These are phyloP conservation scores for Apoderus coryli DNA, from an alignment of 2,888 invertebrate species.

Conservation along the genomic window DNA sequence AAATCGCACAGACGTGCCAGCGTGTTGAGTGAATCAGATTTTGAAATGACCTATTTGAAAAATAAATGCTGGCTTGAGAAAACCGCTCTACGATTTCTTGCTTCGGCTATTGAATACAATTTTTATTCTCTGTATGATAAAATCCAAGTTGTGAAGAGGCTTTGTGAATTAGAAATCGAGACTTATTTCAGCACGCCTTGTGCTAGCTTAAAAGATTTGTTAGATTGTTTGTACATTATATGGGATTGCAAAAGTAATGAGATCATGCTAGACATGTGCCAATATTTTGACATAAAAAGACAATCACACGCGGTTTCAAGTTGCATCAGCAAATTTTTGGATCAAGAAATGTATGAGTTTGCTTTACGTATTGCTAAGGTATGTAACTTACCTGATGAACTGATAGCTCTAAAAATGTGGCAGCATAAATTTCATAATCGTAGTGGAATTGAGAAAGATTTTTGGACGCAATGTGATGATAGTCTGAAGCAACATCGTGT, in stretches of 20 bases:
- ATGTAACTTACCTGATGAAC: conserved; percentile 35
- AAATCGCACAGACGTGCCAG: conserved; percentile 24
- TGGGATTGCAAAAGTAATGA: conserved; percentile 30
- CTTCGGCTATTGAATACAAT: conserved; percentile 43
- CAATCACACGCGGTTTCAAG: conserved; percentile 36
- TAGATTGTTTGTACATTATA: conserved; percentile 21
- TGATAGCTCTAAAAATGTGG: conserved; percentile 42
- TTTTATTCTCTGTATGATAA: conserved; percentile 50
- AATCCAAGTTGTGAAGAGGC: conserved; percentile 43
- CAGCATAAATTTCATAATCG: conserved; percentile 36
- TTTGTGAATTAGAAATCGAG: conserved; percentile 42
- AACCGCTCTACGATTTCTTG: conserved; percentile 43
- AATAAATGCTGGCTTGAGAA: conserved; percentile 42
- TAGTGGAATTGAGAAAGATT: conserved; percentile 33
- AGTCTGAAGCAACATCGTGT: conserved; percentile 47
- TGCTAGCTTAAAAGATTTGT: conserved; percentile 33
- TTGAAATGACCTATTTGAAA: conserved; percentile 34
- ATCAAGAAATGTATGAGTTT: conserved; percentile 37
- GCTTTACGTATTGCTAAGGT: conserved; percentile 44
- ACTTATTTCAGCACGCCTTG: conserved; percentile 34
- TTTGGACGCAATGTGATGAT: conserved; percentile 45
- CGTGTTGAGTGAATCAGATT: conserved; percentile 25
- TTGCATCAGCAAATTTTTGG: conserved; percentile 40
- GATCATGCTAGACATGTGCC: conserved; percentile 37
- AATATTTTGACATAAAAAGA: conserved; percentile 23